Evolutionary conservation across 2,888 invertebrate genomes (phyloP).

Genomic region (Anthrax anthrax): DNA sequence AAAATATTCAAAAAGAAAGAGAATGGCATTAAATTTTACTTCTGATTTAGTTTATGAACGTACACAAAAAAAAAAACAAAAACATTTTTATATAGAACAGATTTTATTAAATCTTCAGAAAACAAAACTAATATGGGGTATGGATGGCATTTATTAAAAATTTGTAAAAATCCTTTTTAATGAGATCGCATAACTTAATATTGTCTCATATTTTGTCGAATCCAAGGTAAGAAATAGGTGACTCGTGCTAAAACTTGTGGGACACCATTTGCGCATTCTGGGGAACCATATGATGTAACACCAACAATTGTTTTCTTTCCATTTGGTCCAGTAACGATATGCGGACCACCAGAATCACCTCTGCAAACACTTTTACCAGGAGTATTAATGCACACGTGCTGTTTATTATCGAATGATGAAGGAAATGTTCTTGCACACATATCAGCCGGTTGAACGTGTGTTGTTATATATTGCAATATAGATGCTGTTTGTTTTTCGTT

Average conservation of each 20-base stretch:
- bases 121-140: too few relatives aligned
- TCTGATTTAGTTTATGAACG: too few relatives aligned
- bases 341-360: not conserved
- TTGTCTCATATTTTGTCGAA: not conserved
- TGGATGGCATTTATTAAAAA: too few relatives aligned
- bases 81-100: too few relatives aligned
- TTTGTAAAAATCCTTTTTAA: too few relatives aligned
- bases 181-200: too few relatives aligned
- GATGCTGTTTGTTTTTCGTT: not conserved
- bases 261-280: not conserved
- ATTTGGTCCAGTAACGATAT: too few relatives aligned
- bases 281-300: not conserved
- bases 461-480: not conserved
- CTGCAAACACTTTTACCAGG: not conserved
- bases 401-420: not conserved
- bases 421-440: too few relatives aligned
- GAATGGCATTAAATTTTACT: too few relatives aligned
- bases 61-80: too few relatives aligned
- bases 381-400: not conserved
- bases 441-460: not conserved
- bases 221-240: not conserved
- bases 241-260: not conserved
- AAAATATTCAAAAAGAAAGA: too few relatives aligned
- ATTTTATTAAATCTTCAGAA: too few relatives aligned
- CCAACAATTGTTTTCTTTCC: not conserved